Conservation (phyloP, 2,888 invertebrate genomes). For the Argyra leucocephala region DNA sequence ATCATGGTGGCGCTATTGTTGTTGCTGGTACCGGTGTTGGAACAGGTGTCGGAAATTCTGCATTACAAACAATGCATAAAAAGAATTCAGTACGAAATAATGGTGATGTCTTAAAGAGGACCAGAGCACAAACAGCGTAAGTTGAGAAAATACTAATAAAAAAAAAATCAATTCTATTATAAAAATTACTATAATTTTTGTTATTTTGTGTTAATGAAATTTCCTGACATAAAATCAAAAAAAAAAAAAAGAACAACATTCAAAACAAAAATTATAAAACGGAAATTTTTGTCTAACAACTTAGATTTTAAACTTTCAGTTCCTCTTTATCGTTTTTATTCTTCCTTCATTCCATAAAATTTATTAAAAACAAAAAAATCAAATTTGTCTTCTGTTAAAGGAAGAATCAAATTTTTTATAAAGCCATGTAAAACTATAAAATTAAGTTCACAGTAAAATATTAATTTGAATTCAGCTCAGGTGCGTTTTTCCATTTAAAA, state of each 20-base stretch:
- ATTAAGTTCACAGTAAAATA: background rate
- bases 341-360: too few relatives aligned
- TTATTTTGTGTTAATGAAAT: too few relatives aligned
- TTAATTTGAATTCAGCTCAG: background rate
- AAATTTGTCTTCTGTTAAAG: background rate
- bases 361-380: too few relatives aligned
- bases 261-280: too few relatives aligned
- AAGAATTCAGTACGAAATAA: constrained; percentile 55
- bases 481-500: background rate
- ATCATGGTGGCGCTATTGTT: constrained; percentile 40
- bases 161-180: too few relatives aligned
- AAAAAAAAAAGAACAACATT: too few relatives aligned
- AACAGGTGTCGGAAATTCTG: constrained; percentile 31
- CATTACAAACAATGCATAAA: constrained; percentile 49
- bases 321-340: too few relatives aligned
- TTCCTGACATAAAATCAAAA: too few relatives aligned
- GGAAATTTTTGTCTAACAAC: too few relatives aligned
- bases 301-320: too few relatives aligned
- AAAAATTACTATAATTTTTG: too few relatives aligned
- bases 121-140: constrained; percentile 59
- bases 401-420: background rate
- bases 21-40: constrained; percentile 41
- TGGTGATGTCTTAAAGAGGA: constrained; percentile 56
- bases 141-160: constrained; percentile 33
- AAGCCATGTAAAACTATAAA: background rate